Conservation (phyloP, 2,113 vertebrate species). For the Naja naja region DNA sequence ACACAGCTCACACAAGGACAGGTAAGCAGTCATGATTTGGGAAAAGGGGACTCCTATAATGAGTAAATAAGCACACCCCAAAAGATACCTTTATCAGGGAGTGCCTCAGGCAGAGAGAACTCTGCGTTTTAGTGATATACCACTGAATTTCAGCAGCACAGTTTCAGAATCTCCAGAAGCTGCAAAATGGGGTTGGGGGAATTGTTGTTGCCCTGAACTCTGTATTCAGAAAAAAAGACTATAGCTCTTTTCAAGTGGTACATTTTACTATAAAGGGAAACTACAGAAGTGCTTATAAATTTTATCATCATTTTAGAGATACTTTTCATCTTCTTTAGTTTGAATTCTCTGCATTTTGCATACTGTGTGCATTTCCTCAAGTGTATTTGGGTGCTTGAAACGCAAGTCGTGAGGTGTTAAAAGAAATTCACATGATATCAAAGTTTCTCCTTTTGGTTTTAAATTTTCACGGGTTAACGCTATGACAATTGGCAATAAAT, state of each 20-base stretch:
- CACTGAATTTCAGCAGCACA: not conserved
- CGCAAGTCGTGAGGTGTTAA: not conserved
- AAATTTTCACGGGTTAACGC: not conserved
- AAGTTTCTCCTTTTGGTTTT: not conserved
- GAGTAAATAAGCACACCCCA: not conserved
- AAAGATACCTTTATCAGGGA: not conserved
- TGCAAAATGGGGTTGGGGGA: not conserved
- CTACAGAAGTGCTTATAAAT: not conserved
- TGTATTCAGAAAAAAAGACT: not conserved
- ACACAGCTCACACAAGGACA: constrained; percentile 95
- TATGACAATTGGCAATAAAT: not conserved
- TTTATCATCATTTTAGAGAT: not conserved
- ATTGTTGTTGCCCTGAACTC: not conserved
- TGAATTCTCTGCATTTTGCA: not conserved
- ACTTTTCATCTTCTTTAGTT: not conserved
- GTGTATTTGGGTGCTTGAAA: not conserved
- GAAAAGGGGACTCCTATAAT: not conserved
- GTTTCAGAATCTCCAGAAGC: not conserved
- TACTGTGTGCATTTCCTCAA: not conserved
- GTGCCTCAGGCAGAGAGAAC: not conserved
- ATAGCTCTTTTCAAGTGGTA: not conserved
- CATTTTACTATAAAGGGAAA: not conserved
- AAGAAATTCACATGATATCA: not conserved
- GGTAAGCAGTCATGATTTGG: constrained; percentile 63
- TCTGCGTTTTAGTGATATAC: not conserved